Evolutionary conservation across 1,140 invertebrate genomes (phyloP).

Genomic region (Carcinoscorpius rotundicauda): DNA sequence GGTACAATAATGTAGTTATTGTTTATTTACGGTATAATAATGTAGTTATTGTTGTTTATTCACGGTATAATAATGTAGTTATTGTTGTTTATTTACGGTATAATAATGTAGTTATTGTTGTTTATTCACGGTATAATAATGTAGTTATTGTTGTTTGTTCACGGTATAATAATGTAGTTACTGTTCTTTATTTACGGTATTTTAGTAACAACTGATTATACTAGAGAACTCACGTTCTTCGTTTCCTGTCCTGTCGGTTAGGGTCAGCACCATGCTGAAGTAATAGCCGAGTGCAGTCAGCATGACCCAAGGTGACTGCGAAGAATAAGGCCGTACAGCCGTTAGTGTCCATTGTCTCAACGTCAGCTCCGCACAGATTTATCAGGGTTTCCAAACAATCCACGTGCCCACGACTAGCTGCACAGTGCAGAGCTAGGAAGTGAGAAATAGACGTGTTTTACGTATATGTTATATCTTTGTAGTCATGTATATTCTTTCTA

Average conservation of each 20-base stretch:
- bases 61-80: too few relatives aligned
- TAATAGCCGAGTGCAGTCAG: slow-evolving; percentile 77
- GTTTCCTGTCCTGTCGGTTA: slow-evolving; percentile 82
- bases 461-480: too few relatives aligned
- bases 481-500: too few relatives aligned
- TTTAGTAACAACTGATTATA: neutral
- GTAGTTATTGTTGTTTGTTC: too few relatives aligned
- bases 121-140: too few relatives aligned
- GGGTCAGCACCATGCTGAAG: slow-evolving; percentile 71
- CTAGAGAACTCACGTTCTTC: slow-evolving; percentile 53
- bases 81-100: too few relatives aligned
- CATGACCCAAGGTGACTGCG: slow-evolving; percentile 86
- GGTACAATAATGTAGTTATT: too few relatives aligned
- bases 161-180: too few relatives aligned
- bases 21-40: too few relatives aligned
- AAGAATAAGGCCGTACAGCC: slow-evolving; percentile 95
- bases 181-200: too few relatives aligned
- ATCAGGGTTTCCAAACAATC: slow-evolving; percentile 84
- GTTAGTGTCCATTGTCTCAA: slow-evolving; percentile 70
- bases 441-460: neutral
- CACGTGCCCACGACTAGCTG: slow-evolving; percentile 84
- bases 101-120: too few relatives aligned
- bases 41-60: too few relatives aligned
- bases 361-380: slow-evolving; percentile 68
- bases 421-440: slow-evolving; percentile 71